A percentile compares a stretch with the other conserved stretches of the same genome.
phyloP scores from a whole-genome alignment of 2,113 vertebrate genomes.

The Elephas maximus region DNA sequence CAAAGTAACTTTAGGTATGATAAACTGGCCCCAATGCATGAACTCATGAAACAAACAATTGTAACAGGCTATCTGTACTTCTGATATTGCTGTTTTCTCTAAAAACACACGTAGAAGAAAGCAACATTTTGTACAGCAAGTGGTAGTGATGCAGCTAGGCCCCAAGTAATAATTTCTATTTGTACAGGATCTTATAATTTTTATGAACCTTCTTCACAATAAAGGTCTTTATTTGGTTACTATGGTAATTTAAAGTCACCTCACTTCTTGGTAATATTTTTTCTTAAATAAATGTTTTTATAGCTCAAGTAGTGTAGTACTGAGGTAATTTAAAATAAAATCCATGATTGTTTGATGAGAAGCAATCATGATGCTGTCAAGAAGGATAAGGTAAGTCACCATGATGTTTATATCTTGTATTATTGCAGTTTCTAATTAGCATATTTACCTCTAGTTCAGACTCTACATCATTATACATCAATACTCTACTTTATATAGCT shows the following conservation, averaged over 20 bases:
- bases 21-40: constrained; percentile 51
- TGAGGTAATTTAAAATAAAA: constrained; percentile 73
- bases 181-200: constrained; percentile 29
- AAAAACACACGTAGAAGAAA: constrained; percentile 42
- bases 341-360: constrained; percentile 55
- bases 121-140: constrained; percentile 38
- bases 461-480: constrained; percentile 58
- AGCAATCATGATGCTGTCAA: constrained; percentile 66
- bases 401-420: constrained; percentile 37
- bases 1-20: constrained; percentile 78
- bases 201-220: constrained; percentile 52
- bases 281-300: constrained; percentile 78
- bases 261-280: constrained; percentile 56
- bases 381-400: constrained; percentile 65
- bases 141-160: neutral
- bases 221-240: constrained; percentile 66
- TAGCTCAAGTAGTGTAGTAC: constrained; percentile 13
- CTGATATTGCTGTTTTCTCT: constrained; percentile 67
- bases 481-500: constrained; percentile 12
- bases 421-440: constrained; percentile 74
- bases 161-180: constrained; percentile 46
- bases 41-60: constrained; percentile 70
- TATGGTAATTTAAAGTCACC: constrained; percentile 58
- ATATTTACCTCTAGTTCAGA: constrained; percentile 75
- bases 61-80: constrained; percentile 59